phyloP scores from a whole-genome alignment of 2,888 invertebrate species.

The Smittia aterrima region DNA sequence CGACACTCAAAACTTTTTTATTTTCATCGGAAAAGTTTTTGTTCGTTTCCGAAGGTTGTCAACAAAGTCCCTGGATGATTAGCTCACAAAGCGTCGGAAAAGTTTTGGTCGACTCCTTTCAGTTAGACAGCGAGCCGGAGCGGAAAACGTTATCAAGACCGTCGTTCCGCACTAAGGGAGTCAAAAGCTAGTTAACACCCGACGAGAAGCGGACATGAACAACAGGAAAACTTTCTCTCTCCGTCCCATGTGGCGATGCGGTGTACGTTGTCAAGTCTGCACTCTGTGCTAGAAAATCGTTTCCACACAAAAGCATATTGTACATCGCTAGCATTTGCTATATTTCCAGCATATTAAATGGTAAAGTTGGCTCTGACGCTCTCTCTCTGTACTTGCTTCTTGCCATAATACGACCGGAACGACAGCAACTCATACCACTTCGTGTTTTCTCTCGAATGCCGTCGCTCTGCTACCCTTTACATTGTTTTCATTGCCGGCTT shows the following conservation, averaged over 20 bases:
- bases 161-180: background rate
- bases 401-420: conserved; percentile 32
- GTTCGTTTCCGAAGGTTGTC: conserved; percentile 14
- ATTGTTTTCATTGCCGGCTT: background rate
- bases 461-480: conserved; percentile 14
- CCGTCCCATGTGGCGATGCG: background rate
- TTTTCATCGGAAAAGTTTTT: background rate
- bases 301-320: conserved; percentile 22
- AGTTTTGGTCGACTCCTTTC: conserved; percentile 8
- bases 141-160: conserved; percentile 22
- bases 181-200: conserved; percentile 16
- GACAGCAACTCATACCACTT: conserved; percentile 17
- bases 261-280: conserved; percentile 12
- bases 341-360: conserved; percentile 28
- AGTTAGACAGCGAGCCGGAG: conserved; percentile 11
- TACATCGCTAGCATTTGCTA: background rate
- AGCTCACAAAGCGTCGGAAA: background rate
- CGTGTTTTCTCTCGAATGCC: background rate
- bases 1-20: too few relatives aligned
- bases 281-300: conserved; percentile 5
- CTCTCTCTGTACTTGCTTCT: background rate
- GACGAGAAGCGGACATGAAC: background rate
- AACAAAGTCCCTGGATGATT: conserved; percentile 24
- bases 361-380: conserved; percentile 23
- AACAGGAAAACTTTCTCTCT: background rate